Base-by-base conservation (phyloP, 2,888 invertebrate species). In the Limnephilus marmoratus region DNA sequence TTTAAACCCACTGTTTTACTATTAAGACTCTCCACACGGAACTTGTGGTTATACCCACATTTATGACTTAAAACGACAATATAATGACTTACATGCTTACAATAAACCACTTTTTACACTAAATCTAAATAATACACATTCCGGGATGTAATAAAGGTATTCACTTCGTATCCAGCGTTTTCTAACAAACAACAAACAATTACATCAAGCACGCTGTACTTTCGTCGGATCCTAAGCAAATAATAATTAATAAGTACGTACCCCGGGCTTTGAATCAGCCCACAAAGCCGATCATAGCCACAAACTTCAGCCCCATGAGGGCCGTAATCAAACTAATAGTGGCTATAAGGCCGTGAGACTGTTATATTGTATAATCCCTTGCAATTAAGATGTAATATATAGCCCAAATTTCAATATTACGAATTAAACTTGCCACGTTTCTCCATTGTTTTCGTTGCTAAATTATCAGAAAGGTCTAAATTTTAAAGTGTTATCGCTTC, bases 231-330 rank as follows among this genome's bases (percentile, higher is more conserved):
- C 68, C 87, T 87, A 87, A 87, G 87, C 53, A 87, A 87, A 87
- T 53, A 87, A 49, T 86, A 86, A 86, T 86, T 41, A 86, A 86
- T 45, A 86, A 49, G 45, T 29, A 86, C n/a, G n/a, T 45, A 86
- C 45, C 86, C 86, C 15, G 15, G 86, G 86, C 45, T 29, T 68
- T 68, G 68, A n/a, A 68, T 68, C 68, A 37, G 12, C 41, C n/a
- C 53, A 31, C 68, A 87, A 87, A 87, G 87, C 87, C 87, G 87
- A 87, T 87, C 87, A 87, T 34, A 87, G 68, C 87, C 87, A 37
- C 87, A 87, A 53, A 87, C 53, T 68, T 87, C 5, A 7, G 31
- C 53, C 68, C 68, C 68, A 18, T 68, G 53, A 29, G 53, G 37
- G 31, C 87, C 87, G 68, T 68, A 29, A 53, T 87, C 87, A 87